Percentiles rank a stretch among this genome's conserved stretches.
phyloP scores from a whole-genome alignment of 2,113 vertebrate genomes.

The Cyphomyrus plagiostoma region DNA sequence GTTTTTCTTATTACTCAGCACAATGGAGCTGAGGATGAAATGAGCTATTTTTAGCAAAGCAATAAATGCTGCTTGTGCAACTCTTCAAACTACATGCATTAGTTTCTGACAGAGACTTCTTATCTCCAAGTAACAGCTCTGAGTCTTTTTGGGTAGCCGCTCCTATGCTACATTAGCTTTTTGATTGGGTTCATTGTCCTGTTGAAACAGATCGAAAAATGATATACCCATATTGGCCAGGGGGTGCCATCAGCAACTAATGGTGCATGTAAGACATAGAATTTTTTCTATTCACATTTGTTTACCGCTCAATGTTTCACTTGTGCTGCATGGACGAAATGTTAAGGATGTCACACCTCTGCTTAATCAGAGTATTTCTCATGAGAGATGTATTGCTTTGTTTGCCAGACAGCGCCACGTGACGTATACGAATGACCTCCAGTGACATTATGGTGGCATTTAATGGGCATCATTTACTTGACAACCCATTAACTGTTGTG shows the following conservation, averaged over 20 bases:
- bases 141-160: background rate
- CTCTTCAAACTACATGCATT: background rate
- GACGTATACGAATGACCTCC: background rate
- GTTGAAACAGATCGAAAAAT: background rate
- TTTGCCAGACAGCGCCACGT: background rate
- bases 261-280: background rate
- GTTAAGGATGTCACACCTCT: background rate
- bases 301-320: background rate
- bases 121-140: background rate
- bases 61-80: background rate
- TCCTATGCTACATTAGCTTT: background rate
- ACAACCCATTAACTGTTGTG: background rate
- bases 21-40: background rate
- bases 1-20: background rate
- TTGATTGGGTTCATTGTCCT: background rate
- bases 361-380: background rate
- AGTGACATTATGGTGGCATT: constrained; percentile 9
- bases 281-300: background rate
- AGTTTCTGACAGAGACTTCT: background rate
- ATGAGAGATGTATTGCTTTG: background rate
- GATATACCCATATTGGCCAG: background rate
- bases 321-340: background rate
- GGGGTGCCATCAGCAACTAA: background rate
- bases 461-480: background rate
- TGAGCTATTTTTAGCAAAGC: background rate